Evolutionary conservation across 2,113 vertebrate genomes (phyloP), one percentile per base, ranked within the genome.

Genomic region (Ifrita kowaldi): DNA sequence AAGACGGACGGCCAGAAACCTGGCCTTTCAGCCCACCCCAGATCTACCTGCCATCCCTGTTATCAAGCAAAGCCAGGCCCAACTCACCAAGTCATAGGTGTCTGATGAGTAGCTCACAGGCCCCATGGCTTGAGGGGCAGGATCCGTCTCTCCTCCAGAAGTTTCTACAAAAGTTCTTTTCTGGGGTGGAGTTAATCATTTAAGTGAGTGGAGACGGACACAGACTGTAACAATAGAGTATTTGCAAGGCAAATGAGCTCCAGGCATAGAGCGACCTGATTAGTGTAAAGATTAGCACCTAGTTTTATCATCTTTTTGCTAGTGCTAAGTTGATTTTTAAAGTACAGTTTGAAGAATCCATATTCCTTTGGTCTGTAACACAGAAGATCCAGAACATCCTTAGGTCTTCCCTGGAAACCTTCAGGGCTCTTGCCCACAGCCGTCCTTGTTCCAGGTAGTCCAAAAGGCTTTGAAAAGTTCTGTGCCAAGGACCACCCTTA

Each of bases 231-330:
- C 75, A 93, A 69, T 17, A 42, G 33, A 55, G 26, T 35, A 84
- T 97, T 97, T 97, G 95, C 96, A 97, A 97, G 81, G 93, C 97
- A 97, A 97, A 97, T 93, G 50, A 88, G 74, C 65, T 56, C 13
- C 32, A 68, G 33, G 76, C 83, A 16, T 18, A 63, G 62, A 75
- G 20, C 17, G 39, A 86, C 37, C 41, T 56, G 76, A 68, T 0
- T 35, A 80, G 84, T 70, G n/a, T n/a, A 28, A 81, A 92, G 92
- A 90, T 81, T 64, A 94, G 44, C 22, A 82, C 68, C 56, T 84
- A 26, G 42, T n/a, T 67, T 56, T 73, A 62, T 62, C 3, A 30
- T 49, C n/a, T 59, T 46, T 60, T n/a, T 63, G 49, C 32, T 60
- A 57, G 39, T 23, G 19, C 59, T 44, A 37, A 22, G 13, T 22